A percentile compares a stretch with the other conserved stretches of the same genome.
Conservation (phyloP, 2,113 vertebrate genomes). For the Ancistrus triradiatus region DNA sequence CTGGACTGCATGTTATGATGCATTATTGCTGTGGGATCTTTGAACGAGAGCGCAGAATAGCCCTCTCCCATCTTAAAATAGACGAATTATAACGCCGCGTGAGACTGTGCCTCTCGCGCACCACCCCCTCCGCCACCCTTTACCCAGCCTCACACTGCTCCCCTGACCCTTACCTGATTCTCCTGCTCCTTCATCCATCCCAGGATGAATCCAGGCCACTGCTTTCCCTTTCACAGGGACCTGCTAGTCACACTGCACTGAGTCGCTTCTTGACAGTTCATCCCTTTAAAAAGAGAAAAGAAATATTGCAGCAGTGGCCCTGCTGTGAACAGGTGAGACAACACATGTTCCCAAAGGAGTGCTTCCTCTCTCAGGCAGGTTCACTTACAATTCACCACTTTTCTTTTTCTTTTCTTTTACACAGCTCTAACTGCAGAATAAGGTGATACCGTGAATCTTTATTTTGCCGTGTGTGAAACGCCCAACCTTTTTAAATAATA, state of each 20-base stretch:
- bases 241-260: constrained; percentile 11
- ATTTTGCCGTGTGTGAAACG: no score
- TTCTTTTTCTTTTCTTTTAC: background rate
- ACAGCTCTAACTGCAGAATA: no score
- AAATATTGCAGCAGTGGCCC: background rate
- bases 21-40: constrained; percentile 14
- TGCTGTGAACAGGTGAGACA: constrained; percentile 3
- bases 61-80: constrained; percentile 20
- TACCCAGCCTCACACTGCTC: constrained; percentile 10
- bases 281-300: background rate
- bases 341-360: background rate
- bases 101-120: background rate
- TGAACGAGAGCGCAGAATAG: constrained; percentile 16
- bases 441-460: no score
- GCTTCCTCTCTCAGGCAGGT: background rate
- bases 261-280: constrained; percentile 1
- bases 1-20: constrained; percentile 17
- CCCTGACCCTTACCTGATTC: constrained; percentile 29
- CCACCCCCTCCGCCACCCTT: background rate
- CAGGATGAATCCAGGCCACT: constrained; percentile 28
- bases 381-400: background rate
- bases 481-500: no score
- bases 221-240: background rate
- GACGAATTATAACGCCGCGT: constrained; percentile 6
- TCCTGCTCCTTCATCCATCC: constrained; percentile 21